Base-by-base conservation (phyloP, 2,797 vertebrate species). In the Amphiprion clarkii region DNA sequence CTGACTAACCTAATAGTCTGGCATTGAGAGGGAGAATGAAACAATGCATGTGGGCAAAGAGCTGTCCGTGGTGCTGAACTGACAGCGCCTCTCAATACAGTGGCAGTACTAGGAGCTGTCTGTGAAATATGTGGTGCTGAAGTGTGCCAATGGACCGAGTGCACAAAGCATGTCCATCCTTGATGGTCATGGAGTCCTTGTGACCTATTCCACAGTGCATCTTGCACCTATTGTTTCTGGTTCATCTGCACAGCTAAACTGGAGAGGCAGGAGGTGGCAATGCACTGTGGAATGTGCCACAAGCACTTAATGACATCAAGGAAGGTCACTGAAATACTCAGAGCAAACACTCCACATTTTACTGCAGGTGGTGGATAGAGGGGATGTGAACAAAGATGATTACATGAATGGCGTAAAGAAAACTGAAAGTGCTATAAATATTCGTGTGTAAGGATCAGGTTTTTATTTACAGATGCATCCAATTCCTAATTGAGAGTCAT, bases 181-280 rank as follows among this genome's bases (percentile, higher is more conserved):
- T 69, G 72, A 81, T 78, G 77, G 69, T 71, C 74, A 63, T 52
- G 56, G 70, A 78, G 65, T 76, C 64, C 80, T 80, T 14, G 33
- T 68, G 58, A 86, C 63, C 36, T 74, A 48, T 71, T 84, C 76
- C 71, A 46, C 57, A 40, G 74, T 67, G 64, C 66, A 52, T 86
- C 78, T 71, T 83, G 81, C 78, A 74, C 76, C 75, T 68, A 69
- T 84, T 74, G 66, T 78, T 89, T 91, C 79, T 68, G 74, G 81
- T 88, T 88, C 79, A 83, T 64, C 64, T 76, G 67, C 36, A 25
- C 12, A 12, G 54, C 64, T 73, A 76, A 74, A 60, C 56, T 36
- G 10, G 44, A 81, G 42, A 77, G 44, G 61, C 70, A 58, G 65
- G 67, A 60, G 79, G 67, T 81, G 76, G 60, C 69, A 16, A 27